Conservation (phyloP, 2,888 invertebrate genomes). For the Ellobium chinense region DNA sequence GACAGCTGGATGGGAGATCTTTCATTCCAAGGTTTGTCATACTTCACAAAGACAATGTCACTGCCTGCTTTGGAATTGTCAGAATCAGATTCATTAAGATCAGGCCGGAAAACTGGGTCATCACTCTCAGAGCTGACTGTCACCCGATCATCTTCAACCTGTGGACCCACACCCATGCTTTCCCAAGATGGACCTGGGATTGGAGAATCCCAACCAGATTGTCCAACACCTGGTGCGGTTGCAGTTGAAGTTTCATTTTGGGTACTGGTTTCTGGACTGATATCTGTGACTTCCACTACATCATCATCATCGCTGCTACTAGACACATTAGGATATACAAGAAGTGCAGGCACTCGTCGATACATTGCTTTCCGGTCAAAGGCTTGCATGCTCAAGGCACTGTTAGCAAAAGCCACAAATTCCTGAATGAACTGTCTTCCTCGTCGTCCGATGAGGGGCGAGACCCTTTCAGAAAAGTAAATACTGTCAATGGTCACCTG, state of each 20-base stretch:
- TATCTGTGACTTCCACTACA: constrained; percentile 62
- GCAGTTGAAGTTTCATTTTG: constrained; percentile 9
- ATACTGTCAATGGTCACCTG: constrained; percentile 73
- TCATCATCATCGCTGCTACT: constrained; percentile 58
- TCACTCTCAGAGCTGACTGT: constrained; percentile 53
- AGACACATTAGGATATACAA: not conserved
- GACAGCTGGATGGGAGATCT: constrained; percentile 82
- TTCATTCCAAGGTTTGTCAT: constrained; percentile 85
- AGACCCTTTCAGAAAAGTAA: constrained; percentile 86
- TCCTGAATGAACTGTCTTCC: constrained; percentile 95
- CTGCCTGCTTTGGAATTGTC: constrained; percentile 56
- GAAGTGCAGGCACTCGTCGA: constrained; percentile 44
- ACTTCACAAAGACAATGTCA: constrained; percentile 82
- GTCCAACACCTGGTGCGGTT: constrained; percentile 18
- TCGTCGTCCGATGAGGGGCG: constrained; percentile 85
- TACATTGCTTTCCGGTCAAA: constrained; percentile 79
- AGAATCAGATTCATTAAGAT: constrained; percentile 49
- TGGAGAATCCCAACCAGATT: constrained; percentile 72
- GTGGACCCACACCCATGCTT: constrained; percentile 24
- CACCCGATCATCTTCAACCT: constrained; percentile 38
- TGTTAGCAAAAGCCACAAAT: constrained; percentile 90
- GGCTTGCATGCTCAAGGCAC: constrained; percentile 91
- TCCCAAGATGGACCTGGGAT: constrained; percentile 68
- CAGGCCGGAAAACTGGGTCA: constrained; percentile 32
- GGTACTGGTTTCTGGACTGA: constrained; percentile 45